Base-by-base conservation (phyloP, 2,888 invertebrate species). In the Dasysyrphus tricinctus region DNA sequence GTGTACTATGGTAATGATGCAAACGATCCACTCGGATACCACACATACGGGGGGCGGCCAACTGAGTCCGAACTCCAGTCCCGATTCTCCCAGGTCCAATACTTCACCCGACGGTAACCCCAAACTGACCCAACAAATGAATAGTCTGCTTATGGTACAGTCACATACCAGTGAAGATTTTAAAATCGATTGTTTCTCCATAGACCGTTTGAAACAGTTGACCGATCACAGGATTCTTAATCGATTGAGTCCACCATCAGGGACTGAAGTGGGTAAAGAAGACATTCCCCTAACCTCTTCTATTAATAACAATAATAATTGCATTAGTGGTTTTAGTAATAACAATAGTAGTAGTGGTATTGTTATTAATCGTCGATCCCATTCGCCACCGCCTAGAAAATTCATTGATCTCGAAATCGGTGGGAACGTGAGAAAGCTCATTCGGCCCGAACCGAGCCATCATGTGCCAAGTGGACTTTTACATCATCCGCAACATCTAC, bases 1-100 rank as follows among this genome's bases (percentile, higher is more conserved):
- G 80, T 61, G 76, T 80, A 88, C 74, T 89, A 93, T 93, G 93
- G 93, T 93, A 91, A 93, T 93, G 93, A 89, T 93, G 89, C 93
- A 92, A 88, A 91, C 93, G 88, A 88, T 90, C 88, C 90, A 91
- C 90, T 88, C 89, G 88, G 88, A 87, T 80, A 88, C 88, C 83
- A 88, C 90, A 47, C 89, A 90, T 88, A 89, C 91, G 88, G 90
- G 90, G 88, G 90, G 90, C 54, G 88, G 89, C 0, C 91, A 92
- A 61, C 89, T 92, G 89, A 92, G 92, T 89, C 93, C 93, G 61
- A 91, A 91, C 49, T 92, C 92, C 5, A 91, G 90, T 88, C 92
- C 93, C 3, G 91, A 91, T 57, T 93, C 93, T 6, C 93, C 93
- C 69, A 92, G 91, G 73, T 92, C 92, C 4, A 92, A 92, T 69